Evolutionary conservation across 2,113 vertebrate species (phyloP), one percentile per base, ranked within the genome.

Genomic region (Acanthisitta chloris): DNA sequence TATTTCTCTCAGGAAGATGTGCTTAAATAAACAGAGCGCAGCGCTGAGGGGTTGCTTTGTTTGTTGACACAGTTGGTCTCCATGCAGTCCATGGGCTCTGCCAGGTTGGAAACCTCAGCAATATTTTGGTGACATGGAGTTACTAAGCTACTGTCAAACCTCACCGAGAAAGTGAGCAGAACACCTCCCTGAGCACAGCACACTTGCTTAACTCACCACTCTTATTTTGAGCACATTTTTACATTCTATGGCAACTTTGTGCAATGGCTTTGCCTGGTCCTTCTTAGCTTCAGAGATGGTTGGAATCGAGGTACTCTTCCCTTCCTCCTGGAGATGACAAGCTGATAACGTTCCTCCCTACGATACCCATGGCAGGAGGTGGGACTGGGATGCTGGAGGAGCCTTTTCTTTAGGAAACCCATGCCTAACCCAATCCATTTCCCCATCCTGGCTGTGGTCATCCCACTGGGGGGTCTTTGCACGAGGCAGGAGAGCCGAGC

Each of bases 51-150:
- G 57, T 34, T 86, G 77, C 25, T 94, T 81, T 97, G 94, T 98
- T 97, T 98, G 97, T 97, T 98, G 97, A 96, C 61, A 91, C 94
- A 86, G 71, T 72, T 94, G 96, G 97, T 97, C 94, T 97, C 97
- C 96, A 95, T 76, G 98, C 66, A 96, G 90, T 23, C 78, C 15
- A 6, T 4, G 5, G 87, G 86, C 90, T 84, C 82, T 48, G 74
- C 80, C 80, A 95, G 94, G 95, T n/a, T 98, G 95, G 97, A 98
- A 96, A 98, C 95, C 59, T 93, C 88, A 96, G 97, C 94, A 97
- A 96, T 98, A 97, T 98, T 98, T 98, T 97, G 96, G 93, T 96
- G 88, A 88, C 74, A 91, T 2, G 3, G 59, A 96, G 97, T 97
- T 98, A 97, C 97, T 96, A 97, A 85, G 97, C 92, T 96, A 88